phyloP scores from a whole-genome alignment of 2,888 invertebrate genomes.

The Aethes cnicana region DNA sequence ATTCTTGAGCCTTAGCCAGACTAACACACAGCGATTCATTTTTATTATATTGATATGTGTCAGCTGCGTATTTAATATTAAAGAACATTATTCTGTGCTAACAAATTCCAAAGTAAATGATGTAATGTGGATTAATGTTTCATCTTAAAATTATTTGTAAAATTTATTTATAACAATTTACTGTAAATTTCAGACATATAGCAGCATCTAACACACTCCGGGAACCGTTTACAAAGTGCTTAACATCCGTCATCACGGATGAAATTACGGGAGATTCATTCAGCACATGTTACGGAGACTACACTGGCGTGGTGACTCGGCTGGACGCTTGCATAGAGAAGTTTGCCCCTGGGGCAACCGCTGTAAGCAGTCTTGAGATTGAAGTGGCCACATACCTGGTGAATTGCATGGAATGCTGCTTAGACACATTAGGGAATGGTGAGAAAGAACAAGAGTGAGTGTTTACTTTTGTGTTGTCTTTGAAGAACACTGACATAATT shows the following conservation, averaged over 20 bases:
- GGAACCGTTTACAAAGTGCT: slow-evolving; percentile 45
- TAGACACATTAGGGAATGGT: slow-evolving; percentile 42
- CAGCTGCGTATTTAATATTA: too few relatives aligned
- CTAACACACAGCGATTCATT: too few relatives aligned
- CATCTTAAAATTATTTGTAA: too few relatives aligned
- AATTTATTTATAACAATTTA: too few relatives aligned
- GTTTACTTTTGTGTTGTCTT: neutral
- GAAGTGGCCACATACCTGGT: slow-evolving; percentile 46
- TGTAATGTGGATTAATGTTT: too few relatives aligned
- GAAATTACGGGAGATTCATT: slow-evolving; percentile 29
- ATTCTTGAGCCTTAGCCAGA: too few relatives aligned
- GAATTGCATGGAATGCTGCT: slow-evolving; percentile 47
- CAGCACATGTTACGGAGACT: slow-evolving; percentile 38
- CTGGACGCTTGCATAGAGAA: slow-evolving; percentile 61
- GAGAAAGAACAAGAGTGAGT: neutral
- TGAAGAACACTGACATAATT: too few relatives aligned
- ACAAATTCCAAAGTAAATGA: too few relatives aligned
- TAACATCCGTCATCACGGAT: slow-evolving; percentile 44
- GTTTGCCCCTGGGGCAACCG: slow-evolving; percentile 54
- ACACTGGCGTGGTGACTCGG: slow-evolving; percentile 46
- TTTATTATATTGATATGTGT: too few relatives aligned
- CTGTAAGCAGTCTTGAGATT: slow-evolving; percentile 47
- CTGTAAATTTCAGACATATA: slow-evolving; percentile 59
- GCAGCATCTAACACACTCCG: slow-evolving; percentile 51
- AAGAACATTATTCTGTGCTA: too few relatives aligned